Percentiles rank a stretch among this genome's conserved stretches.
These are phyloP conservation scores for Meleagris gallopavo DNA, from an alignment of 2,113 vertebrate genomes.

Conservation along the genomic window DNA sequence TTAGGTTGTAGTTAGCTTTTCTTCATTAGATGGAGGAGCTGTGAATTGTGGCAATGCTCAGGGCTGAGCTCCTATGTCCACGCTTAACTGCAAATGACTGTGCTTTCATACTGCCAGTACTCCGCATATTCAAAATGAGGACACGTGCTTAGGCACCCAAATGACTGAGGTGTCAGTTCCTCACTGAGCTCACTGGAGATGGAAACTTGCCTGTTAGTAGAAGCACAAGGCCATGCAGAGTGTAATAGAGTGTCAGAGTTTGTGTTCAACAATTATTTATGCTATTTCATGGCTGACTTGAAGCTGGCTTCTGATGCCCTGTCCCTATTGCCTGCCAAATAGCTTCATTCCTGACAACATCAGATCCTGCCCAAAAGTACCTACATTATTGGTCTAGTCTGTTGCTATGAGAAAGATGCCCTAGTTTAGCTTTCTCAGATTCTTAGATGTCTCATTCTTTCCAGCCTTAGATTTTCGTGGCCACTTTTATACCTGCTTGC, in stretches of 20 bases:
- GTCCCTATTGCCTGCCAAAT: neutral
- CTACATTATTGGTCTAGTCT: neutral
- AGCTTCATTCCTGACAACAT: neutral
- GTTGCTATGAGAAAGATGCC: neutral
- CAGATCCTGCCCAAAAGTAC: neutral
- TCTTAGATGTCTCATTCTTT: neutral
- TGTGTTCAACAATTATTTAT: neutral
- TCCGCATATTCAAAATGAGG: neutral
- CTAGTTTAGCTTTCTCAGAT: neutral
- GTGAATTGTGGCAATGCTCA: neutral
- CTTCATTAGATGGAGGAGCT: neutral
- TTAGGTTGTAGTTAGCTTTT: neutral
- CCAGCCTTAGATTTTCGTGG: neutral
- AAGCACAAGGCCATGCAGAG: neutral
- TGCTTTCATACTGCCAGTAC: neutral
- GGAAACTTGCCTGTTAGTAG: neutral
- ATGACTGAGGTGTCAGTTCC: neutral
- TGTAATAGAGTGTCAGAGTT: neutral
- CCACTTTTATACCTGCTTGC: neutral
- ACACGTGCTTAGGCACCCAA: neutral
- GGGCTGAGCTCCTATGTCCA: neutral
- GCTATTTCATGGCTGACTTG: neutral
- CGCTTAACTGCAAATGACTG: neutral
- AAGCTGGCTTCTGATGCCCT: neutral
- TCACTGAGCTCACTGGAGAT: neutral